Conservation (phyloP, 1,140 invertebrate species). For the Panagrolaimus sp. region DNA sequence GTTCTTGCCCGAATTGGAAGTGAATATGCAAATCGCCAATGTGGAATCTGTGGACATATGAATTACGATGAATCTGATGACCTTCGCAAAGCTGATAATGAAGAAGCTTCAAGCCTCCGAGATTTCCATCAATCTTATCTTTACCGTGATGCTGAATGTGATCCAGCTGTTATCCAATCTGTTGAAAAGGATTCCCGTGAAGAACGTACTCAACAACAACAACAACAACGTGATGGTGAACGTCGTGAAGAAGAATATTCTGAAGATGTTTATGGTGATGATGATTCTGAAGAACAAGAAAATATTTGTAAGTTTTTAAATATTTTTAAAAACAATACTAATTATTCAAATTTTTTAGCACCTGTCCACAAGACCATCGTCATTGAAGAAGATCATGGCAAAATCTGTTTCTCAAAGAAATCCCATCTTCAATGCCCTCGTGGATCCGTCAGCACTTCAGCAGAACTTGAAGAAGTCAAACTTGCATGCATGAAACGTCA, state of each 20-base stretch:
- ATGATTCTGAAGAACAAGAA: not conserved
- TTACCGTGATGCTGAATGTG: slow-evolving; percentile 15
- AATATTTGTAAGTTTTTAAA: too few species aligned
- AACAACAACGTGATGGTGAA: too few species aligned
- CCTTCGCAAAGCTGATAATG: slow-evolving; percentile 28
- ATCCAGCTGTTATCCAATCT: not conserved
- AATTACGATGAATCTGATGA: slow-evolving; percentile 19
- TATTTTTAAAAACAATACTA: too few species aligned
- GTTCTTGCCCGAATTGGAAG: slow-evolving; percentile 10
- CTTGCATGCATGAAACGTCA: not conserved
- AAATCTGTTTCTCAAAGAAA: not conserved
- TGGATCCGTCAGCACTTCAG: not conserved
- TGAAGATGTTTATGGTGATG: not conserved
- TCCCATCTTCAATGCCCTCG: not conserved
- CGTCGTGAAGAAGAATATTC: too few species aligned
- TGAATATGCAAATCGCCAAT: slow-evolving; percentile 24
- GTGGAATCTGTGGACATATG: slow-evolving; percentile 29
- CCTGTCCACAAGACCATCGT: not conserved
- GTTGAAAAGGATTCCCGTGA: not conserved
- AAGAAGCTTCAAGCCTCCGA: slow-evolving; percentile 12
- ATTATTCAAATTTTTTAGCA: not conserved
- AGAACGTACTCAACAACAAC: too few species aligned
- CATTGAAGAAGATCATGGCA: not conserved
- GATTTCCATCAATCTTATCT: slow-evolving; percentile 35
- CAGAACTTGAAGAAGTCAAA: not conserved